phyloP scores from a whole-genome alignment of 2,113 vertebrate genomes.

The Theropithecus gelada region DNA sequence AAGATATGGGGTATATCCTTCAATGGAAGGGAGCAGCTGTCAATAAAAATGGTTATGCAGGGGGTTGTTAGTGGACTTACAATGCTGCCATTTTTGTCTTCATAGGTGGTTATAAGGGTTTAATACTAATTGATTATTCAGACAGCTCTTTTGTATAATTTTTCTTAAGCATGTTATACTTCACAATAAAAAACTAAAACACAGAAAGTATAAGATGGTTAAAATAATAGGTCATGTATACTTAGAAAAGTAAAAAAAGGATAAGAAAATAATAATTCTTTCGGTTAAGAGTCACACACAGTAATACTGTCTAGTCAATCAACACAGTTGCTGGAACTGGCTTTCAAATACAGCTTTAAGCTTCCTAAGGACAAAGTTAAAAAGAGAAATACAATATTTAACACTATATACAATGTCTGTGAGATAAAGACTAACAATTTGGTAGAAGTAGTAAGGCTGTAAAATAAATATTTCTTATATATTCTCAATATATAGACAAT shows the following conservation, averaged over 20 bases:
- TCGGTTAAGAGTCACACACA: not conserved
- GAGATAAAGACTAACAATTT: not conserved
- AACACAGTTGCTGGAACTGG: not conserved
- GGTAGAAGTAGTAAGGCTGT: not conserved
- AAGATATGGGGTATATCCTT: not conserved
- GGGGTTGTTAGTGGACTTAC: not conserved
- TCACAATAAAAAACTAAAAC: not conserved
- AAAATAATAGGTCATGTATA: not conserved
- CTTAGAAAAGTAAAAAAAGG: not conserved
- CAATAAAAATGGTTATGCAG: not conserved
- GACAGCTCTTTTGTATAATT: not conserved
- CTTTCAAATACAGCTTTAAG: not conserved
- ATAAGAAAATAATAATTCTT: not conserved
- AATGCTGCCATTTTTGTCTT: not conserved
- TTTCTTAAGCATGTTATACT: not conserved
- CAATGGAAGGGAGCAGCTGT: not conserved
- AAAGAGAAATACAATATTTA: not conserved
- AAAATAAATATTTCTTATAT: not conserved
- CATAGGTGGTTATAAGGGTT: not conserved
- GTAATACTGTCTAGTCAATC: not conserved
- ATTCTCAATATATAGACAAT: not conserved
- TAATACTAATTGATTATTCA: not conserved
- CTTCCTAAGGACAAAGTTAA: not conserved
- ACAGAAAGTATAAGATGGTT: not conserved
- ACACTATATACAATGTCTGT: not conserved